Conservation (phyloP, 2,113 vertebrate genomes). For the Phylloscopus trochiloides region DNA sequence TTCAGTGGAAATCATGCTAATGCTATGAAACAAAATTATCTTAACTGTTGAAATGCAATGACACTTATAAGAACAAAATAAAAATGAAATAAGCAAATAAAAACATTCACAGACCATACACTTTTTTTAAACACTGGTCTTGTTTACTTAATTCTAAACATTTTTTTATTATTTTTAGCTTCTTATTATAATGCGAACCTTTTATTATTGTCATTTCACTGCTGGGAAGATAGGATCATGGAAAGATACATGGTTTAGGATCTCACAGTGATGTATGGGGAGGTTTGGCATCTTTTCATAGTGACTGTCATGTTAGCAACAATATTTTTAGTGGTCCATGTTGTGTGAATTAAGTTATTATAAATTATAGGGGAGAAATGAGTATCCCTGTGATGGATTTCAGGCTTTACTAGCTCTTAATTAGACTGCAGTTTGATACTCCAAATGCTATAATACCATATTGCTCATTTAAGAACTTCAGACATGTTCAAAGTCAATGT, state of each 20-base stretch:
- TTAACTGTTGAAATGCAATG: background rate
- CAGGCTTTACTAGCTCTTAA: background rate
- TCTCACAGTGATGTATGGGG: background rate
- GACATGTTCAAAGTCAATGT: background rate
- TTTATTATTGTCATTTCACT: background rate
- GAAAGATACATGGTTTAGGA: background rate
- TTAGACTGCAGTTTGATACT: background rate
- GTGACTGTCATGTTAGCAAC: background rate
- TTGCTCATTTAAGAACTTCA: background rate
- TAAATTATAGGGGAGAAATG: background rate
- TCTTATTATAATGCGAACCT: rapidly evolving
- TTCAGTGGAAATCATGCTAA: background rate
- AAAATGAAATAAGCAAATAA: background rate
- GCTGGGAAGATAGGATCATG: background rate
- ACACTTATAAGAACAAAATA: background rate
- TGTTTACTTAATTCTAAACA: background rate
- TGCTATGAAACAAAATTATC: background rate
- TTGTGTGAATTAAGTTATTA: background rate
- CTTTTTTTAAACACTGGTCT: background rate
- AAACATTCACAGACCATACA: background rate
- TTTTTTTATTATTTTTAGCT: background rate
- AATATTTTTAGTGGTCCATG: background rate
- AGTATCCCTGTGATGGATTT: rapidly evolving
- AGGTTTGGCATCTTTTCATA: background rate
- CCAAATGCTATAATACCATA: background rate